Base-by-base conservation (phyloP, 2,888 invertebrate genomes). In the Papilio demoleus region DNA sequence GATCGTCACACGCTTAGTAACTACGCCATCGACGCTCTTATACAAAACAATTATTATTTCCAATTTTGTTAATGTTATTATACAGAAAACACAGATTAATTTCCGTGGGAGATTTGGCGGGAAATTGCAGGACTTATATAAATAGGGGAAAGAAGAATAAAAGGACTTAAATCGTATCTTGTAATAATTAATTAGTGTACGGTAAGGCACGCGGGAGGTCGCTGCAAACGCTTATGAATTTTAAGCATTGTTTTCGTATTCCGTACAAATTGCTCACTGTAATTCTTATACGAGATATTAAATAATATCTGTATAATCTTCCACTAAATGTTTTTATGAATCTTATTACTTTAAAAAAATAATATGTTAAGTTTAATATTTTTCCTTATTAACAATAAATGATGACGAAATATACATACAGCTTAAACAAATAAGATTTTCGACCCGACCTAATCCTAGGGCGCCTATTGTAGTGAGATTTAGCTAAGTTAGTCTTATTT, bases 161-260 rank as follows among this genome's bases (percentile, higher is more conserved):
- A 47, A 47, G 9, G n/a, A 53, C 53, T 50, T 27, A 53, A 27
- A 27, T 3, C 53, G 27, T 53, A 27, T 53, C 27, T 53, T 53
- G n/a, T 27, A 24, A 24, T 50, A 60, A 60, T 60, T 60, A 61
- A 42, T 61, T 61, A 24, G 9, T 11, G 24, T 27, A 11, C 27
- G 0, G 42, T 24, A 17, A 31, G 61, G 17, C 27, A 22, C 24
- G 38, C 24, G 24, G 6, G 24, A 45, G 42, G 42, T 14, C 27
- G 53, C 27, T 14, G 27, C 53, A 4, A 27, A 27, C 53, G 53
- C 27, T 50, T 27, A 24, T 53, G 53, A 53, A 53, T 53, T 53
- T 27, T 53, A 53, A 53, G 27, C 27, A 27, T 1, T 53, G n/a
- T n/a, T 53, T 53, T 53, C 50, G 53, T 27, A 53, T 53, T 53